Evolutionary conservation across 2,888 invertebrate species (phyloP).

Genomic region (Tetragonula carbonaria): DNA sequence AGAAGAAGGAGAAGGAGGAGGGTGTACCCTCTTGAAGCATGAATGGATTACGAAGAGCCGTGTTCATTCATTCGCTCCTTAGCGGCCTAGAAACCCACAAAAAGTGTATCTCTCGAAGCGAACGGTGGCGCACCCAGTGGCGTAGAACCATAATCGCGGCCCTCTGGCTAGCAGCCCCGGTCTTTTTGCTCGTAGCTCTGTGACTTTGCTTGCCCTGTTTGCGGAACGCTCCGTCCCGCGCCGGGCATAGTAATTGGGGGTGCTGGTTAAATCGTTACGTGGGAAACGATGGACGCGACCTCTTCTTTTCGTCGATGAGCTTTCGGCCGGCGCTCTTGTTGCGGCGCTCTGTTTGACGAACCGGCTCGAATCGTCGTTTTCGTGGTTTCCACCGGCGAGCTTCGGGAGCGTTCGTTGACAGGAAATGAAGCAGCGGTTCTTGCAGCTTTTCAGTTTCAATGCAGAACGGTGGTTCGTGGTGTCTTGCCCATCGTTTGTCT

Average conservation of each 20-base stretch:
- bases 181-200: slow-evolving; percentile 26
- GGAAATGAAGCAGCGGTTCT: slow-evolving; percentile 6
- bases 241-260: slow-evolving; percentile 41
- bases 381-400: neutral
- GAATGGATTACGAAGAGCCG: slow-evolving; percentile 83
- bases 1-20: slow-evolving; percentile 65
- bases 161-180: slow-evolving; percentile 17
- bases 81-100: slow-evolving; percentile 82
- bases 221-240: slow-evolving; percentile 29
- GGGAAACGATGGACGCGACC: slow-evolving; percentile 14
- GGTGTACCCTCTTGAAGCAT: slow-evolving; percentile 80
- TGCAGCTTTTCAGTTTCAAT: neutral
- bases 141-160: slow-evolving; percentile 66
- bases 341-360: neutral
- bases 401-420: neutral
- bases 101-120: slow-evolving; percentile 75
- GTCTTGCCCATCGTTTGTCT: too few relatives aligned
- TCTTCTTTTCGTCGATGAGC: slow-evolving; percentile 5
- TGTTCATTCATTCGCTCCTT: slow-evolving; percentile 82
- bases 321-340: neutral
- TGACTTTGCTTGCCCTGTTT: slow-evolving; percentile 39
- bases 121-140: slow-evolving; percentile 55
- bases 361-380: slow-evolving; percentile 15
- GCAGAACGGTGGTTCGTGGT: too few relatives aligned
- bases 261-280: slow-evolving; percentile 45